Evolutionary conservation across 2,888 invertebrate species (phyloP).

Genomic region (Macrosoma leucophasiata): DNA sequence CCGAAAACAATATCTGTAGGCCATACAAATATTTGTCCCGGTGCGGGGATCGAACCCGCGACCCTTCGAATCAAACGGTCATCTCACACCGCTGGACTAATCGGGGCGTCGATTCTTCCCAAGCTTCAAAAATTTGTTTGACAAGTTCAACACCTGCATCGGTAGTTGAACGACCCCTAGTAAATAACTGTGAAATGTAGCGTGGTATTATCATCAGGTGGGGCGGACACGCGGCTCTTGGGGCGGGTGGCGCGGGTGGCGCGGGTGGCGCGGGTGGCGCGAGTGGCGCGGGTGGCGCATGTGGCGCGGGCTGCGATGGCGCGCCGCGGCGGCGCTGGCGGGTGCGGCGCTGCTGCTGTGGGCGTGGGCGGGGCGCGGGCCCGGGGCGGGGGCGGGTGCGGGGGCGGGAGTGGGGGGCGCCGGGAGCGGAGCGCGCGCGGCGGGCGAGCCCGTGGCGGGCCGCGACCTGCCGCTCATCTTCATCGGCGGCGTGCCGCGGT

Average conservation of each 20-base stretch:
- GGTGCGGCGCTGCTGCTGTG: conserved; percentile 26
- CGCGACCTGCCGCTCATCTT: conserved; percentile 95
- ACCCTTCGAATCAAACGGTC: too few relatives aligned
- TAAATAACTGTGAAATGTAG: too few relatives aligned
- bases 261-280: conserved; percentile 38
- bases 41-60: too few relatives aligned
- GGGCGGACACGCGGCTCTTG: conserved; percentile 25
- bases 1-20: too few relatives aligned
- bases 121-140: too few relatives aligned
- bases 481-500: conserved; percentile 98
- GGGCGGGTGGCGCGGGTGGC: conserved; percentile 32
- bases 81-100: too few relatives aligned
- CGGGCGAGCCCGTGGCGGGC: conserved; percentile 68
- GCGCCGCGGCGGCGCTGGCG: conserved; percentile 25
- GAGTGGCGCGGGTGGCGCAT: conserved; percentile 27
- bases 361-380: conserved; percentile 24
- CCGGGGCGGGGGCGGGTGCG: conserved; percentile 20
- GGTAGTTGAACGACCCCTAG: too few relatives aligned
- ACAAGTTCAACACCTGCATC: too few relatives aligned
- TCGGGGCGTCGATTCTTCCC: too few relatives aligned
- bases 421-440: conserved; percentile 11
- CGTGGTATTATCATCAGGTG: background rate
- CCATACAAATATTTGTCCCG: too few relatives aligned
- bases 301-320: conserved; percentile 18
- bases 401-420: conserved; percentile 15